These are phyloP conservation scores for Opisthograptis luteolata DNA, from an alignment of 2,888 invertebrate species.

Conservation along the genomic window DNA sequence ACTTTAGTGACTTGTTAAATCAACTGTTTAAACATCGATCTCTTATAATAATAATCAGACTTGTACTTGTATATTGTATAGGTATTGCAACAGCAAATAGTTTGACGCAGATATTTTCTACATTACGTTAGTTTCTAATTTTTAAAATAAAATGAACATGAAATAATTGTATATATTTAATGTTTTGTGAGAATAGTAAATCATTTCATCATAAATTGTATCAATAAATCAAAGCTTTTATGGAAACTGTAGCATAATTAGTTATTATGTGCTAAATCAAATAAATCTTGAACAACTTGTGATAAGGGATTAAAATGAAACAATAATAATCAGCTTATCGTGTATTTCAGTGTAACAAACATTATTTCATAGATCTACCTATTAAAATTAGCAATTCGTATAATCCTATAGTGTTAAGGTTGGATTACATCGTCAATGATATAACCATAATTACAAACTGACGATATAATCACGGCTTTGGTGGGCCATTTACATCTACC, in stretches of 20 bases:
- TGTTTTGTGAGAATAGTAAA: too few relatives aligned
- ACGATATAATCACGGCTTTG: constrained; percentile 41
- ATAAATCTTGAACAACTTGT: neutral
- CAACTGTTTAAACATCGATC: constrained; percentile 29
- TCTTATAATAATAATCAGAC: constrained; percentile 26
- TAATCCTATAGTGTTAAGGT: constrained; percentile 52
- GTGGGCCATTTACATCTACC: constrained; percentile 44
- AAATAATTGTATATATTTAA: too few relatives aligned
- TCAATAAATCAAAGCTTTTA: too few relatives aligned
- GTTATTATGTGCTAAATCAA: too few relatives aligned
- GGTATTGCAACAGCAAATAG: neutral
- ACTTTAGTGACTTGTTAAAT: constrained; percentile 42
- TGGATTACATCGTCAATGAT: constrained; percentile 51
- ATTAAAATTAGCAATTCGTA: constrained; percentile 64
- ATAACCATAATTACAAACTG: constrained; percentile 31
- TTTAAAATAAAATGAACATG: too few relatives aligned
- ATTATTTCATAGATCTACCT: constrained; percentile 72
- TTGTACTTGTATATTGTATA: constrained; percentile 35
- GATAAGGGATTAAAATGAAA: constrained; percentile 40
- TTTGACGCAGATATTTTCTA: constrained; percentile 17
- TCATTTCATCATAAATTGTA: too few relatives aligned
- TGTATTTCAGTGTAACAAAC: constrained; percentile 81
- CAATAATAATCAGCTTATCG: constrained; percentile 61
- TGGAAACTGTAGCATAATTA: too few relatives aligned
- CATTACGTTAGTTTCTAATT: too few relatives aligned